Conservation (phyloP, 2,888 invertebrate genomes). For the Petrolisthes manimaculis region DNA sequence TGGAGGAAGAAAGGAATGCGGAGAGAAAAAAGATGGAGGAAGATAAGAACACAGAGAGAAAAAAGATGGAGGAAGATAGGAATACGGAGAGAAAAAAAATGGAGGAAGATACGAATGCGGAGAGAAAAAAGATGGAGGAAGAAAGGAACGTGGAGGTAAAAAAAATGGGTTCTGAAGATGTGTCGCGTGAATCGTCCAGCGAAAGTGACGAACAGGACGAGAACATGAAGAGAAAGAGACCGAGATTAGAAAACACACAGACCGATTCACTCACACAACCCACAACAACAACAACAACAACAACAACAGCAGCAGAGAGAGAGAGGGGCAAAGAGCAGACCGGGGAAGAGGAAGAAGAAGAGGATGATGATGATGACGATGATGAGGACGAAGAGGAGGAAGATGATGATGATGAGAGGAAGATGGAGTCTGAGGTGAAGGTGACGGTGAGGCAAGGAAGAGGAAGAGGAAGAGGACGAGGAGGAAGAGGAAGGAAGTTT, state of each 20-base stretch:
- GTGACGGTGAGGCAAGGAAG: not conserved
- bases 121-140: slow-evolving; percentile 13
- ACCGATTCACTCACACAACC: no score
- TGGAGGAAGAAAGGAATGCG: not conserved
- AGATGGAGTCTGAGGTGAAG: no score
- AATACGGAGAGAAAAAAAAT: slow-evolving; percentile 17
- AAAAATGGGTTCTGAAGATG: no score
- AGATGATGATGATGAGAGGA: not conserved
- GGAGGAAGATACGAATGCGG: not conserved
- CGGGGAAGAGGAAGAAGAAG: not conserved
- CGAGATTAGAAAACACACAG: no score
- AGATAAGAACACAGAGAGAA: slow-evolving; percentile 15
- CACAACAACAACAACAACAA: no score
- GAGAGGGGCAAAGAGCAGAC: not conserved
- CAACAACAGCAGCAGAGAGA: no score
- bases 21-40: not conserved
- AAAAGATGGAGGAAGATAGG: slow-evolving; percentile 19
- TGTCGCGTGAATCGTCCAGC: no score
- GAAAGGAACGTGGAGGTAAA: not conserved
- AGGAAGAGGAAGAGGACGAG: not conserved
- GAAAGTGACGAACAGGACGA: no score
- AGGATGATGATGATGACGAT: no score
- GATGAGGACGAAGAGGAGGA: not conserved
- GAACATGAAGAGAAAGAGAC: no score
- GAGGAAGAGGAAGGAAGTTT: not conserved